These are phyloP conservation scores for Watsonalla binaria DNA, from an alignment of 2,888 invertebrate species.

Conservation along the genomic window DNA sequence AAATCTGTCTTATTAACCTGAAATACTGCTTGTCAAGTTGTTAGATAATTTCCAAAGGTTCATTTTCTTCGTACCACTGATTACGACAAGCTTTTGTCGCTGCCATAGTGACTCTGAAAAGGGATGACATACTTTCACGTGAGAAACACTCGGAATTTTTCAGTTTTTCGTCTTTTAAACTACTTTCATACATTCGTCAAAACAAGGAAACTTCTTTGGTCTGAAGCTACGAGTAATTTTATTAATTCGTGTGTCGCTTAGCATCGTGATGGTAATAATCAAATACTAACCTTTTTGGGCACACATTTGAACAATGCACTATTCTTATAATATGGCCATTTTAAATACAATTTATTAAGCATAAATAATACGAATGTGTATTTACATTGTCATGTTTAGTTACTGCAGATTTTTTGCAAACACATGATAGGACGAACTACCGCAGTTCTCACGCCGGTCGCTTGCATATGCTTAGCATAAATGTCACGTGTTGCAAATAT, in stretches of 20 bases:
- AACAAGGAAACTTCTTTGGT: not conserved
- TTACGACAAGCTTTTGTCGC: constrained; percentile 47
- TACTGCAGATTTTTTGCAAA: not conserved
- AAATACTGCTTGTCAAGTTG: constrained; percentile 8
- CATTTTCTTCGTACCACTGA: constrained; percentile 29
- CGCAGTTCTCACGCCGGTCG: not conserved
- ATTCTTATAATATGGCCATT: too few species aligned
- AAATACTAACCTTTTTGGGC: too few species aligned
- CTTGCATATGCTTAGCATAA: not conserved
- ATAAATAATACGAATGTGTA: not conserved
- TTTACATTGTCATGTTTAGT: not conserved
- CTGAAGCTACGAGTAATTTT: not conserved
- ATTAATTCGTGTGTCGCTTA: too few species aligned
- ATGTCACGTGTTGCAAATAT: not conserved
- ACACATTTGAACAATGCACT: too few species aligned
- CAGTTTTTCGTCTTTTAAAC: constrained; percentile 24
- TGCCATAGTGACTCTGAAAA: constrained; percentile 32
- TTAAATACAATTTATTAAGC: too few species aligned
- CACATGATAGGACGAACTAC: not conserved
- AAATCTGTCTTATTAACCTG: too few species aligned
- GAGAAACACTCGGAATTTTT: constrained; percentile 23
- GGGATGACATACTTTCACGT: constrained; percentile 56
- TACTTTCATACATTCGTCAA: not conserved
- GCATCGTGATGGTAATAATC: too few species aligned
- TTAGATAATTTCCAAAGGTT: constrained; percentile 13